Base-by-base conservation (phyloP, 2,113 vertebrate species). In the Rynchops niger region DNA sequence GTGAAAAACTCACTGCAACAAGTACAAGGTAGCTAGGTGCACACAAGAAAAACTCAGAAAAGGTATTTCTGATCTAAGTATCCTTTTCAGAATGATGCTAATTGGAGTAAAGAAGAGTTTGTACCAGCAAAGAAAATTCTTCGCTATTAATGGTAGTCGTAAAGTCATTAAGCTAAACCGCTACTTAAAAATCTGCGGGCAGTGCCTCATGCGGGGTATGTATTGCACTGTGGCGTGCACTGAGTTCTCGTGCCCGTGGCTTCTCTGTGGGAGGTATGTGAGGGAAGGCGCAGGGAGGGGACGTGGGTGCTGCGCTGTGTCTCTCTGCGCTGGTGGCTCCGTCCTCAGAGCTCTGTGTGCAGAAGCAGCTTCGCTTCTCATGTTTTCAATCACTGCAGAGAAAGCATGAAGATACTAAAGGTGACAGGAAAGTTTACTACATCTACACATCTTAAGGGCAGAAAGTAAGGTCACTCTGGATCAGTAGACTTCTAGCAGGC, bases 351-450 rank as follows among this genome's bases (percentile, higher is more conserved):
- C 66, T 98, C 98, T 9, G 26, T 36, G 40, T 96, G 96, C 27
- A 96, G 38, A n/a, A 95, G 76, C 16, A 38, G 11, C 97, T 97
- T 98, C 62, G 94, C 98, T 95, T 90, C 97, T 42, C 86, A 98
- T 98, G 96, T 98, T 99, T 61, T 94, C 9, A 15, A 27, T 49
- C 97, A 98, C 98, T 98, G 95, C 95, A 53, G 58, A 65, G 58
- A 58, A 43, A 85, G 36, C 36, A 27, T 11, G 18, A 30, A 32
- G 30, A 17, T 78, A 14, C 9, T 29, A 18, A 69, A 36, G 21
- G 2, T 34, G 26, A 20, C 13, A 6, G 43, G 34, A 38, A 15
- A 43, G 38, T 10, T 52, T 15, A 38, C 23, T 69, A 12, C 2
- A 5, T 9, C 22, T 43, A 11, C 23, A 23, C 26, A 29, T 30